Conservation (phyloP, 2,113 vertebrate species). For the Percina caprodes region DNA sequence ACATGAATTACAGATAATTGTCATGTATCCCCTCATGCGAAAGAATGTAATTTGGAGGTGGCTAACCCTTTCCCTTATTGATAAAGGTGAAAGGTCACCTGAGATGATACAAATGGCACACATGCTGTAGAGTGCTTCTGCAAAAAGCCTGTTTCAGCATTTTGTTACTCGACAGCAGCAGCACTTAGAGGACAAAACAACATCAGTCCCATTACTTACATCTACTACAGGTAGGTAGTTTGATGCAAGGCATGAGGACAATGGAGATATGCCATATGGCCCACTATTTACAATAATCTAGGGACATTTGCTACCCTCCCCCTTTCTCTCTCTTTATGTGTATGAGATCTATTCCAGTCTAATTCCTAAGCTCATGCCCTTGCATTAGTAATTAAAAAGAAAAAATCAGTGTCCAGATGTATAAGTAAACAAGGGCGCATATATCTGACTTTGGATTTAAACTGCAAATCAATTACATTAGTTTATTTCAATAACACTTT, state of each 20-base stretch:
- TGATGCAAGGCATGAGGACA: conserved; percentile 76
- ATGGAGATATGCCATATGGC: conserved; percentile 81
- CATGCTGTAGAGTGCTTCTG: conserved; percentile 64
- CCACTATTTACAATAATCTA: conserved; percentile 83
- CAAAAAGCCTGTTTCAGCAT: conserved; percentile 80
- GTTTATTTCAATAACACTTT: conserved; percentile 74
- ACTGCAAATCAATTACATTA: conserved; percentile 84
- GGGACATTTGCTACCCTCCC: conserved; percentile 74
- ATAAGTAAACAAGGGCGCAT: conserved; percentile 76
- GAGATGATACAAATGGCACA: conserved; percentile 82
- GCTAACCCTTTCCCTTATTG: conserved; percentile 81
- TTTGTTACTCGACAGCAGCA: conserved; percentile 72
- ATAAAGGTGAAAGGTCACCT: conserved; percentile 82
- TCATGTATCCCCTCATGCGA: conserved; percentile 78
- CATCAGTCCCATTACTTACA: conserved; percentile 69
- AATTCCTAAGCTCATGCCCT: conserved; percentile 83
- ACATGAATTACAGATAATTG: conserved; percentile 87
- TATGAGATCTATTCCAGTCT: conserved; percentile 80
- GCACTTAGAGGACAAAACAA: conserved; percentile 83
- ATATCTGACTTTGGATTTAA: conserved; percentile 81
- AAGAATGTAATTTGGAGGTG: conserved; percentile 82
- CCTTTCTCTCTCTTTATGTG: conserved; percentile 76
- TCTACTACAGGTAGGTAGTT: conserved; percentile 77
- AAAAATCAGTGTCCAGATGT: conserved; percentile 82
- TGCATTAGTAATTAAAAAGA: conserved; percentile 87